Conservation (phyloP, 2,113 vertebrate genomes). For the Nipponia nippon region DNA sequence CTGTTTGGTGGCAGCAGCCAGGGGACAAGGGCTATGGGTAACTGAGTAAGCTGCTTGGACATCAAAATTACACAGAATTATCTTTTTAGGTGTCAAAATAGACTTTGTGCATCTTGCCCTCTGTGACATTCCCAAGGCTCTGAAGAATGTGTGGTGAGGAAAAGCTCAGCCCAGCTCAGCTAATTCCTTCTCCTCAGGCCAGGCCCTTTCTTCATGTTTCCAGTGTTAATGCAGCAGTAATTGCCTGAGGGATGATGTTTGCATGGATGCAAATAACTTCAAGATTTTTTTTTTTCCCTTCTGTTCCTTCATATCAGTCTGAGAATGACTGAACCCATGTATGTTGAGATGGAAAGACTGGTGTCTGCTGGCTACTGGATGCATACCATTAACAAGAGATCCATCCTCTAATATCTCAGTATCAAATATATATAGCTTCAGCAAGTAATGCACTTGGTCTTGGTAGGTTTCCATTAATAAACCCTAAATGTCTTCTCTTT, state of each 20-base stretch:
- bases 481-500: background rate
- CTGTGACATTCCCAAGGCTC: background rate
- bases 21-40: background rate
- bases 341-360: background rate
- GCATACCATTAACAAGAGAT: background rate
- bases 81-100: background rate
- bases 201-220: background rate
- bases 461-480: background rate
- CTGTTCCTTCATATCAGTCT: background rate
- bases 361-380: background rate
- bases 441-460: background rate
- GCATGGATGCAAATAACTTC: background rate
- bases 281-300: background rate
- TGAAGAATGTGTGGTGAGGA: background rate
- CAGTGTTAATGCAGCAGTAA: background rate
- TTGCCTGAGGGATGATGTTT: background rate
- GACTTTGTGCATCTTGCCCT: background rate
- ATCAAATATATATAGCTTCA: background rate
- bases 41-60: background rate
- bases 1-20: background rate
- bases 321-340: background rate
- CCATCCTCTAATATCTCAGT: background rate
- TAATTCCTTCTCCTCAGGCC: background rate
- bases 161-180: background rate
- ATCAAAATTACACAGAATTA: background rate